Conservation (phyloP, 1,140 invertebrate species). For the Capitella teleta region DNA sequence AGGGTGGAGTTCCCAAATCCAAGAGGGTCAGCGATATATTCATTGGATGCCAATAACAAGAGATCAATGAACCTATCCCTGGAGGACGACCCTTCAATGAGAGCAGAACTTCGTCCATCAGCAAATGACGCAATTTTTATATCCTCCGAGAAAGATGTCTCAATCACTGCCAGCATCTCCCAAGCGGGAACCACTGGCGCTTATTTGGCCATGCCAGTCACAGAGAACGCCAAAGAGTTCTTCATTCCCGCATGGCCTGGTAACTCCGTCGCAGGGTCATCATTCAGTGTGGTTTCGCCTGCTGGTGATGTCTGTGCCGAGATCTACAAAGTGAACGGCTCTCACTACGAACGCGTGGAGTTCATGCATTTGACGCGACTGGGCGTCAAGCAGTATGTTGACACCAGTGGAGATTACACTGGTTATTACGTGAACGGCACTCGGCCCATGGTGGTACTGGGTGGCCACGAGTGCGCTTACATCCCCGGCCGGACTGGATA, state of each 20-base stretch:
- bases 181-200: not conserved
- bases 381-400: not conserved
- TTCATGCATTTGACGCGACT: not conserved
- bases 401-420: not conserved
- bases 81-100: no score
- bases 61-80: no score
- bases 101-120: no score
- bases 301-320: not conserved
- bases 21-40: no score
- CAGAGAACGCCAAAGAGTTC: not conserved
- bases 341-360: not conserved
- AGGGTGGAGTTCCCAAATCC: no score
- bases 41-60: no score
- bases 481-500: not conserved
- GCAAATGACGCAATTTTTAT: no score
- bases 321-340: not conserved
- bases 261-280: not conserved
- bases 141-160: no score
- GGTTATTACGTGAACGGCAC: not conserved
- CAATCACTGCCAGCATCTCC: no score
- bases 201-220: not conserved
- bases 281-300: not conserved
- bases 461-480: not conserved
- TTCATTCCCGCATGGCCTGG: not conserved
- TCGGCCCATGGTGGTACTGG: not conserved